Base-by-base conservation (phyloP, 2,113 vertebrate genomes). In the Nettapus auritus region DNA sequence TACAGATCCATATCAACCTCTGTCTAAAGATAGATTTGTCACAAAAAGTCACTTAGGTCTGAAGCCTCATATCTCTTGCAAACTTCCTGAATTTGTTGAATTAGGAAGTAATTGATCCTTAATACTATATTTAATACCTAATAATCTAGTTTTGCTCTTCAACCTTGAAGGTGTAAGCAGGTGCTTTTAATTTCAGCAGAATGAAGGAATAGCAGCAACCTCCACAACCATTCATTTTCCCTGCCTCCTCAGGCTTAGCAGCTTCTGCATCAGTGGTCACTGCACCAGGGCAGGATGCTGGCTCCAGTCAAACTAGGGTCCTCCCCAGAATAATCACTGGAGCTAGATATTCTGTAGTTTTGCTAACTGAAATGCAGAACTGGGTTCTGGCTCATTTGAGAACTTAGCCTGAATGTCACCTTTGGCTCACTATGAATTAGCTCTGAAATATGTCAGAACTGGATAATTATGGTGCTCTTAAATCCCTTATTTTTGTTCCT, bases 181-280 rank as follows among this genome's bases (percentile, higher is more conserved):
- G 26, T 82, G 31, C 8, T 67, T 81, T 77, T 50, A 48, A 34
- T 33, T 42, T 75, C 33, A 76, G 52, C 34, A 69, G 60, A 86
- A 69, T 2, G 11, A 90, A 70, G 40, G 87, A 89, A 46, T 14
- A 40, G 3, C 20, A 52, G 48, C 29, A 76, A 40, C 16, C 15
- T 57, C 68, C 6, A 5, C 9, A 13, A 38, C 3, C 6, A 0
- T 13, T 2, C 0, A 0, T n/a, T 71, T 40, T 23, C 88, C 17
- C 33, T 53, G 68, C 33, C 40, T 73, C 15, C 44, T 52, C 46
- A 55, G 40, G 40, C 38, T 64, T 28, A 4, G 17, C 13, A 17
- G 36, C 62, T 55, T 55, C 53, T 31, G 16, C 28, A 18, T 29
- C 22, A 6, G 26, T 75, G 56, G 36, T 68, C 68, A 56, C 22